Conservation (phyloP, 2,113 vertebrate species). For the Anguilla rostrata region DNA sequence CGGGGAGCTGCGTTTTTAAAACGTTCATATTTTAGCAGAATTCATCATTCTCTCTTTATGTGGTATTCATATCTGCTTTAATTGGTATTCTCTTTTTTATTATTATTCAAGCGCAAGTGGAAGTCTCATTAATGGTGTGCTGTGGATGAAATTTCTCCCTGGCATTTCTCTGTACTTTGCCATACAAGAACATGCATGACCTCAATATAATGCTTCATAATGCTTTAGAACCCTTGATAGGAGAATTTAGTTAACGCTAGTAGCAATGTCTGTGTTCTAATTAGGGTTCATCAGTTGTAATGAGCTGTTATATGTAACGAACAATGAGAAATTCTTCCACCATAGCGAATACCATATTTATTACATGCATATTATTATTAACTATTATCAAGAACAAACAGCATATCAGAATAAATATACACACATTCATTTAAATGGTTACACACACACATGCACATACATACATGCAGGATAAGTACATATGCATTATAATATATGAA, state of each 20-base stretch:
- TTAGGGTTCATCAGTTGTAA: not conserved
- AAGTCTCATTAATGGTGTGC: not conserved
- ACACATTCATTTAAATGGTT: not conserved
- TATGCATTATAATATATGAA: not conserved
- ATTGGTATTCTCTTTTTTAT: not conserved
- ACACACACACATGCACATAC: too few relatives aligned
- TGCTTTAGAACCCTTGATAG: not conserved
- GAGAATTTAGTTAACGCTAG: not conserved
- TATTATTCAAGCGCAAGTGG: not conserved
- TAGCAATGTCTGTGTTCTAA: not conserved
- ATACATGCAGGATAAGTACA: too few relatives aligned
- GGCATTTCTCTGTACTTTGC: not conserved
- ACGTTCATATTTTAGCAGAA: not conserved
- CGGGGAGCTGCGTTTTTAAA: conserved; percentile 25
- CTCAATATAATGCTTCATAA: not conserved
- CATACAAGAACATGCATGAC: not conserved
- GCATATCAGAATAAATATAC: too few relatives aligned
- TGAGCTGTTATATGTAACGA: not conserved
- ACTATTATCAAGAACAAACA: not conserved
- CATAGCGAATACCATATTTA: not conserved
- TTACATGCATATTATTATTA: not conserved
- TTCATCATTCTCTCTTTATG: not conserved
- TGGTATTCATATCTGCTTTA: not conserved
- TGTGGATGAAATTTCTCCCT: not conserved
- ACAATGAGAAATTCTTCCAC: not conserved